Evolutionary conservation across 2,797 vertebrate species (phyloP).

Genomic region (Denticeps clupeoides): DNA sequence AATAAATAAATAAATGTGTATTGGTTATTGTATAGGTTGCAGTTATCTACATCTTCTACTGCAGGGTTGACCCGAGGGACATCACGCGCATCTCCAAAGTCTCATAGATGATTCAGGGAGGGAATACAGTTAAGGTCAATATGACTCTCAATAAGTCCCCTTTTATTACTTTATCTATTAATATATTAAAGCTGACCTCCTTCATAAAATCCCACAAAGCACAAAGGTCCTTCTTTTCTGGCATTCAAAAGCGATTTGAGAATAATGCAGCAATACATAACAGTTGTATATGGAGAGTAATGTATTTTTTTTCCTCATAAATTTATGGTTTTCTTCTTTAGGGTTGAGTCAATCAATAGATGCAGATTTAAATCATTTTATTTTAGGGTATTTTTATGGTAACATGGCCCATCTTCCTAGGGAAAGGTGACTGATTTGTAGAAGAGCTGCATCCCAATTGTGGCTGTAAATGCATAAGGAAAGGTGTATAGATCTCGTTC

Average conservation of each 20-base stretch:
- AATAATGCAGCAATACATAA: no score
- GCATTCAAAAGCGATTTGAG: no score
- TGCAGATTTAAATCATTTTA: no score
- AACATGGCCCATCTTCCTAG: no score
- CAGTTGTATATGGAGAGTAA: no score
- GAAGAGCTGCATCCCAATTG: background rate
- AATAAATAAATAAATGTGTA: constrained; percentile 12
- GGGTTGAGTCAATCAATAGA: no score
- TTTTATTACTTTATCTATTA: constrained; percentile 24
- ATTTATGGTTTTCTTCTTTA: no score
- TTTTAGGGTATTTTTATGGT: no score
- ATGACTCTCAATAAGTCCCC: constrained; percentile 5
- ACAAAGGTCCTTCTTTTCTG: background rate
- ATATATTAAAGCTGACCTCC: constrained; percentile 18
- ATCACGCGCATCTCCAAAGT: constrained; percentile 5
- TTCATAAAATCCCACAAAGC: background rate
- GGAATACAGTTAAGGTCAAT: constrained; percentile 24
- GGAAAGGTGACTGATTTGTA: background rate
- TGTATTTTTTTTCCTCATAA: no score
- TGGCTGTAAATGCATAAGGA: background rate
- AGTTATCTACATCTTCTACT: constrained; percentile 17
- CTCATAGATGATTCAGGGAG: constrained; percentile 1
- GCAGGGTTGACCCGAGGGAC: constrained; percentile 3
- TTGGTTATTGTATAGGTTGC: constrained; percentile 18
- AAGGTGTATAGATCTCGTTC: constrained; percentile 25